A percentile compares a stretch with the other conserved stretches of the same genome.
Evolutionary conservation across 2,888 invertebrate genomes (phyloP).

Genomic region (Lucinisca nassula): DNA sequence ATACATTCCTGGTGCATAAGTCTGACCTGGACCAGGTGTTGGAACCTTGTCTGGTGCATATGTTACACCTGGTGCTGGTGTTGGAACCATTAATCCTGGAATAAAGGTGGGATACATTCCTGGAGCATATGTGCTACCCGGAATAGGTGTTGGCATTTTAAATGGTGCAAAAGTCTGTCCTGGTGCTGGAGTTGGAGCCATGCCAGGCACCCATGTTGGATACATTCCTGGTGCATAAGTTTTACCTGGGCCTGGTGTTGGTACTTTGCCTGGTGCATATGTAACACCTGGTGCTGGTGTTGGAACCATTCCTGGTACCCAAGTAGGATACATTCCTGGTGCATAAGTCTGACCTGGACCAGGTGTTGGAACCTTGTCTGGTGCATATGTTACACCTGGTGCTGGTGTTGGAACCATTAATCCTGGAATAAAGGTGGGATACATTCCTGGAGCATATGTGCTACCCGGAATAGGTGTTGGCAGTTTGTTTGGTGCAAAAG

Average conservation of each 20-base stretch:
- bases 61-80: conserved; percentile 70
- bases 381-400: conserved; percentile 53
- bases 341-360: conserved; percentile 23
- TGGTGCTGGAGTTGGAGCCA: conserved; percentile 69
- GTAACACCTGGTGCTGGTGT: conserved; percentile 69
- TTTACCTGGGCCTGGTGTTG: conserved; percentile 68
- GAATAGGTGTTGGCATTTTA: conserved; percentile 67
- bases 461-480: conserved; percentile 62
- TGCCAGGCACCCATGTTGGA: conserved; percentile 50
- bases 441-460: conserved; percentile 61
- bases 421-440: conserved; percentile 47
- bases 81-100: conserved; percentile 70
- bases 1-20: conserved; percentile 63
- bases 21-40: conserved; percentile 62
- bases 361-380: conserved; percentile 19
- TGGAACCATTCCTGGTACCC: conserved; percentile 53
- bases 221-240: conserved; percentile 67
- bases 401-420: conserved; percentile 54
- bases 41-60: conserved; percentile 68
- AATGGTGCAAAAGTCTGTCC: conserved; percentile 40
- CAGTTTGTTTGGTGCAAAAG: conserved; percentile 52
- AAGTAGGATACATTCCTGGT: too few species aligned
- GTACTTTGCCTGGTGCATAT: conserved; percentile 50
- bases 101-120: conserved; percentile 39
- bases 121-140: conserved; percentile 70